Evolutionary conservation across 2,113 vertebrate genomes (phyloP).

Genomic region (Gyps fulvus): DNA sequence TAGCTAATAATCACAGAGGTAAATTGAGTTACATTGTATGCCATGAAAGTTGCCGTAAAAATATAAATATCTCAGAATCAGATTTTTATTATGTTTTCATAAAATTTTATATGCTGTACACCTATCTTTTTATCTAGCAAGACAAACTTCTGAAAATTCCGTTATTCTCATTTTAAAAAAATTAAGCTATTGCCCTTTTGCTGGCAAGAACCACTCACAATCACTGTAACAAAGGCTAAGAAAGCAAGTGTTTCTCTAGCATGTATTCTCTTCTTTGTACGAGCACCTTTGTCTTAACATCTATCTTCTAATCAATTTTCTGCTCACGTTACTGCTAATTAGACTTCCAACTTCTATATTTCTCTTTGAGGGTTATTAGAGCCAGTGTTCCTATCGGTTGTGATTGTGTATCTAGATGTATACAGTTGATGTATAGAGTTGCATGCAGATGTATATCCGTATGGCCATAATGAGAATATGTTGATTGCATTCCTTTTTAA

Average conservation of each 20-base stretch:
- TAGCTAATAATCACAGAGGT: not conserved
- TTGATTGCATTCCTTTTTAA: not conserved
- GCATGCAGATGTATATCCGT: not conserved
- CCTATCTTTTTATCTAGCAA: not conserved
- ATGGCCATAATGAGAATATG: not conserved
- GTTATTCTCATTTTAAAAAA: not conserved
- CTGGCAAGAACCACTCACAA: not conserved
- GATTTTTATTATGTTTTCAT: not conserved
- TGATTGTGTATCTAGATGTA: not conserved
- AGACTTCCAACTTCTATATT: not conserved
- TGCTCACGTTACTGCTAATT: not conserved
- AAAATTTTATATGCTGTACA: not conserved
- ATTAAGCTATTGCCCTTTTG: not conserved
- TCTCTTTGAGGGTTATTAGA: not conserved
- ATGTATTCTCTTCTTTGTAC: rapidly evolving
- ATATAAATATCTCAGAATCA: not conserved
- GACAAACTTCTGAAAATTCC: not conserved
- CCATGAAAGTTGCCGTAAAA: not conserved
- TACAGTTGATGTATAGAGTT: not conserved
- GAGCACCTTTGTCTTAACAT: not conserved
- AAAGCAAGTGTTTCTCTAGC: rapidly evolving
- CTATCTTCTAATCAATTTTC: not conserved
- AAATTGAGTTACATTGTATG: not conserved
- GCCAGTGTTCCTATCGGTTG: not conserved
- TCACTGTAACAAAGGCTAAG: not conserved